Conservation (phyloP, 2,797 vertebrate genomes). For the Tragopan temminckii region DNA sequence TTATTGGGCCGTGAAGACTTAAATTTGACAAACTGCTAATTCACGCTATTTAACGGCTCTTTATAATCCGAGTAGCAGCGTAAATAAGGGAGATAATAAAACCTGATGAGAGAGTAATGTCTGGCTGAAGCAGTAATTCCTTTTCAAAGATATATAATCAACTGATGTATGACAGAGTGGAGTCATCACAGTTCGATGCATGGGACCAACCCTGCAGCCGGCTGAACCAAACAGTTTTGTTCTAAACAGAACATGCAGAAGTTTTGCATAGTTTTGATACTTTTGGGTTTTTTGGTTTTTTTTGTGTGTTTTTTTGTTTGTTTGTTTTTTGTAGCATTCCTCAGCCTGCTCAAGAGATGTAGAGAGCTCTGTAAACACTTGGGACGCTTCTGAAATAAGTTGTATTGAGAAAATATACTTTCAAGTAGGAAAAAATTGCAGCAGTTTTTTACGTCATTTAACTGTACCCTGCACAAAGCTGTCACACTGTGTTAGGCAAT, state of each 20-base stretch:
- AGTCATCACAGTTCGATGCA: background rate
- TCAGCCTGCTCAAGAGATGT: fast-evolving
- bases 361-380: background rate
- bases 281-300: background rate
- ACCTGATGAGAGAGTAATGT: slow-evolving; percentile 49
- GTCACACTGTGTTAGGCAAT: background rate
- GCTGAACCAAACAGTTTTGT: background rate
- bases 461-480: background rate
- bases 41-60: slow-evolving; percentile 3
- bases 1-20: background rate
- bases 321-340: fast-evolving
- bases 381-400: background rate
- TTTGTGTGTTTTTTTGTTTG: background rate
- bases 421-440: background rate
- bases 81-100: slow-evolving; percentile 64
- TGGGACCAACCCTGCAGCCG: background rate
- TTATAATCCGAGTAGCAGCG: slow-evolving; percentile 38
- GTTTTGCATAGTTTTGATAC: background rate
- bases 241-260: background rate
- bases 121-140: slow-evolving; percentile 30
- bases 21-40: slow-evolving; percentile 42
- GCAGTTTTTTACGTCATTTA: background rate
- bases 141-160: slow-evolving; percentile 33
- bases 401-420: background rate
- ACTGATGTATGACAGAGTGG: slow-evolving; percentile 14